Evolutionary conservation across 2,888 invertebrate genomes (phyloP), one percentile per base, ranked within the genome.

Genomic region (Nemotelus nigrinus): DNA sequence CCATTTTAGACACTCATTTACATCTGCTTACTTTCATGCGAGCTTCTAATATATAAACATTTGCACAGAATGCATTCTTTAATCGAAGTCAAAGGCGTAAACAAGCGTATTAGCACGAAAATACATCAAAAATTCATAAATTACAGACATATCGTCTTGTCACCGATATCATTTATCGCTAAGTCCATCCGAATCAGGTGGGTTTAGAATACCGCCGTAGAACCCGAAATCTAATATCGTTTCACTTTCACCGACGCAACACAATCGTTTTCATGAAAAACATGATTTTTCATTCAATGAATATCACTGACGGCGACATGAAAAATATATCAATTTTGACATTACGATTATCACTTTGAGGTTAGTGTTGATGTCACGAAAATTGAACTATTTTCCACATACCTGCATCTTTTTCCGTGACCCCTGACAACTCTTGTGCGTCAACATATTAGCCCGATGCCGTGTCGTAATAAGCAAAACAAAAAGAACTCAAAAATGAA

Each of bases 321-420:
- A 43, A 63, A 63, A 39, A 63, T n/a, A 45, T 45, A 67, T 47
- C 25, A 25, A 25, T 25, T 25, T 67, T 48, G 48, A 45, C 47
- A 45, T 48, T 3, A 44, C 25, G 25, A 25, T 25, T 25, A 71
- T 3, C 41, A 10, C 41, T 55, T 71, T 71, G 55, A 71, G 71
- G 71, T 71, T 71, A 71, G 55, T 25, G 25, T 43, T 48, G 47
- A 60, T 45, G 47, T 74, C 70, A 44, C 5, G 48, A 74, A 71
- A 75, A 77, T 58, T 58, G 7, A 3, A 70, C 47, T 10, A 48
- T 25, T 45, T 25, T 39, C 45, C 43, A 67, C 63, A 53, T 83
- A 87, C 87, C 87, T 98, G 90, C 83, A 87, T 87, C 85, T 87
- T 87, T 82, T 88, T 88, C 80, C 88, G 85, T 81, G 85, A 84